A percentile compares a stretch with the other conserved stretches of the same genome.
Evolutionary conservation across 2,888 invertebrate species (phyloP).

Genomic region (Mermis nigrescens): DNA sequence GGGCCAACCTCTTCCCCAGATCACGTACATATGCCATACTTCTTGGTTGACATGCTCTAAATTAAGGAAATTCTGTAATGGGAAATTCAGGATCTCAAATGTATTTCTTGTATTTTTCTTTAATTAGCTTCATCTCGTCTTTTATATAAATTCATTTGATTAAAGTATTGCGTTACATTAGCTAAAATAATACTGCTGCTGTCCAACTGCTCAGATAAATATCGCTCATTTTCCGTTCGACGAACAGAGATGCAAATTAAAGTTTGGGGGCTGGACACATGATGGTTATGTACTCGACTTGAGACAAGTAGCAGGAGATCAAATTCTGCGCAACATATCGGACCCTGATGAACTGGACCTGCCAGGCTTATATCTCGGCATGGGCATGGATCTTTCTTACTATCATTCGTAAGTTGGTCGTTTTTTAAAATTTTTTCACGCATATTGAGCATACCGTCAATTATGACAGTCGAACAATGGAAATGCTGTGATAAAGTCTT

Average conservation of each 20-base stretch:
- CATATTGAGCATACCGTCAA: no score
- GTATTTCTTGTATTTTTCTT: no score
- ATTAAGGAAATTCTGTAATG: no score
- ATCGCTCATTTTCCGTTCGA: slow-evolving; percentile 32
- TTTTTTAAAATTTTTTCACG: no score
- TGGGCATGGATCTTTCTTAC: slow-evolving; percentile 30
- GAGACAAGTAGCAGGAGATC: background rate
- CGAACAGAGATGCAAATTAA: slow-evolving; percentile 6
- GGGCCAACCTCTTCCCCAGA: no score
- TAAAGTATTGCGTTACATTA: background rate
- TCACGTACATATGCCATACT: no score
- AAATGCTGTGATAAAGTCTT: no score
- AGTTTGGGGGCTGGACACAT: slow-evolving; percentile 8
- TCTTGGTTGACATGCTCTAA: no score
- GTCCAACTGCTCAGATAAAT: slow-evolving; percentile 23
- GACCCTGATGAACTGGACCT: background rate
- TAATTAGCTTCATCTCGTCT: no score
- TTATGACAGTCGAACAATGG: no score
- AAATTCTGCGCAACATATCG: background rate
- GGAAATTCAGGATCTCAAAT: no score
- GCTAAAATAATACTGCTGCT: background rate
- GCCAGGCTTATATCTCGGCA: slow-evolving; percentile 18
- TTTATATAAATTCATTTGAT: no score
- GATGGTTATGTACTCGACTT: background rate
- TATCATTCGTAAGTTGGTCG: slow-evolving; percentile 10